phyloP scores from a whole-genome alignment of 2,888 invertebrate species.

The Pachycephus smyrnensis region DNA sequence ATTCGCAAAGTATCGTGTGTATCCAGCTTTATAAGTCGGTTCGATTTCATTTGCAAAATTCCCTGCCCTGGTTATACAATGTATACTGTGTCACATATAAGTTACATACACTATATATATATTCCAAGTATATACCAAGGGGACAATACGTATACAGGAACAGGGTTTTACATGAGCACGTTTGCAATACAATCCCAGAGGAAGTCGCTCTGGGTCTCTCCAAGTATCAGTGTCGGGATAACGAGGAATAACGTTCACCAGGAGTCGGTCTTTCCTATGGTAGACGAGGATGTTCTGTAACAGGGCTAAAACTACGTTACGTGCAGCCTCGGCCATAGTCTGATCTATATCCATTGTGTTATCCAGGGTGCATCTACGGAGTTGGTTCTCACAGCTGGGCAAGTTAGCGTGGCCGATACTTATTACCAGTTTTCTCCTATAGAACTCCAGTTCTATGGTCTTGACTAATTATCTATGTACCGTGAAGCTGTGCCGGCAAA shows the following conservation, averaged over 20 bases:
- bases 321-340: neutral
- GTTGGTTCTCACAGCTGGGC: neutral
- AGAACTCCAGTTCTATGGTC: constrained; percentile 27
- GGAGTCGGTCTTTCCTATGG: neutral
- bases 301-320: neutral
- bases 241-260: constrained; percentile 6
- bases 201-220: neutral
- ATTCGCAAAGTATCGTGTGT: neutral
- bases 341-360: neutral
- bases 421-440: neutral
- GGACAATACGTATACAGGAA: neutral
- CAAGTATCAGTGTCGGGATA: constrained; percentile 4
- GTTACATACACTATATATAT: neutral
- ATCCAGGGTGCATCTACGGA: neutral
- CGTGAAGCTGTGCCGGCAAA: constrained; percentile 19
- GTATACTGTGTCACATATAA: neutral
- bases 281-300: neutral
- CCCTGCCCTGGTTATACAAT: neutral
- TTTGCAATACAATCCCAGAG: neutral
- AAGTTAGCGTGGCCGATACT: constrained; percentile 19
- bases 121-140: neutral
- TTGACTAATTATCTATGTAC: constrained; percentile 56
- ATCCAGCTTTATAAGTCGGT: neutral
- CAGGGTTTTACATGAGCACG: neutral
- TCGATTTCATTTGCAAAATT: neutral